Conservation (phyloP, 2,888 invertebrate species). For the Callosobruchus maculatus region DNA sequence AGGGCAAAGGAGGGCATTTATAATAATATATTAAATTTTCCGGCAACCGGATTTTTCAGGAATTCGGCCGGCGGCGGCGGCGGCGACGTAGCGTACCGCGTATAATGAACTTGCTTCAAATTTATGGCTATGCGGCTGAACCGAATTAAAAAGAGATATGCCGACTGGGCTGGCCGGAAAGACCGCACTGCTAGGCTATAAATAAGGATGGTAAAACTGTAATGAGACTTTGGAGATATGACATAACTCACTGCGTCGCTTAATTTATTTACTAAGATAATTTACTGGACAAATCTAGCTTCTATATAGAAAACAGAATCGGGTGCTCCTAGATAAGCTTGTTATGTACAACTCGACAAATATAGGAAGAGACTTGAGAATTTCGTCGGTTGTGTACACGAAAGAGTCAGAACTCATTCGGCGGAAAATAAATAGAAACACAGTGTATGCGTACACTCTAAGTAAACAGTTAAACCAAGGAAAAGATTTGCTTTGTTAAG, state of each 20-base stretch:
- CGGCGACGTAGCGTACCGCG: not conserved
- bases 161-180: not conserved
- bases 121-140: not conserved
- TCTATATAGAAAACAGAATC: too few relatives aligned
- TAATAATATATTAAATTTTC: not conserved
- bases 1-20: not conserved
- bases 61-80: not conserved
- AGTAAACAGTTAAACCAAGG: too few relatives aligned
- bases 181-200: not conserved
- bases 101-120: not conserved
- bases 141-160: not conserved
- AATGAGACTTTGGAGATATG: not conserved
- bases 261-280: too few relatives aligned
- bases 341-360: too few relatives aligned
- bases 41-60: not conserved
- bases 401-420: too few relatives aligned
- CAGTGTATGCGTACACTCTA: too few relatives aligned
- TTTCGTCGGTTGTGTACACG: too few relatives aligned
- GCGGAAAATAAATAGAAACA: too few relatives aligned
- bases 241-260: not conserved
- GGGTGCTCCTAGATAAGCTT: too few relatives aligned
- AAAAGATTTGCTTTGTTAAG: too few relatives aligned
- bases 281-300: too few relatives aligned
- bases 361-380: too few relatives aligned
- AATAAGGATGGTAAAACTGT: not conserved